phyloP scores from a whole-genome alignment of 2,113 vertebrate species.

The Entomyzon cyanotis region DNA sequence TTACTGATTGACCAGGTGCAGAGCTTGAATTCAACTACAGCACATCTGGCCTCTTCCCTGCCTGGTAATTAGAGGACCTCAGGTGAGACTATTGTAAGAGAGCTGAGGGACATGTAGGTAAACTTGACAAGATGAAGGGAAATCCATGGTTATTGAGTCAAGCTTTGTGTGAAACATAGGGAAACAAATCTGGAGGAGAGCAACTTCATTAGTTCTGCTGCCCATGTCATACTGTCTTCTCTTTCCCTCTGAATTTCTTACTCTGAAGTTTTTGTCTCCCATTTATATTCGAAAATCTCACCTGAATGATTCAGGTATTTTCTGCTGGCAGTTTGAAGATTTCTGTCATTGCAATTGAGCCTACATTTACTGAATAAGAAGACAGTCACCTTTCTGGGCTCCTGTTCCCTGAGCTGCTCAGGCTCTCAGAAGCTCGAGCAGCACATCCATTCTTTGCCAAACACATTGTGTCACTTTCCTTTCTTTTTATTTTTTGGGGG shows the following conservation, averaged over 20 bases:
- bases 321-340: neutral
- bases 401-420: neutral
- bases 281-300: slow-evolving; percentile 21
- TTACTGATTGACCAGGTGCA: neutral
- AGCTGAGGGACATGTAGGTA: neutral
- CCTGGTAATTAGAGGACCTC: neutral
- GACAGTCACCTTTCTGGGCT: neutral
- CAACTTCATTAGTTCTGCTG: neutral
- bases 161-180: neutral
- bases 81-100: neutral
- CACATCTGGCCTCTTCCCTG: neutral
- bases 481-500: neutral
- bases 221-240: neutral
- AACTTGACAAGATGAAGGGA: neutral
- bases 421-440: neutral
- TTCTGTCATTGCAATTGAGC: neutral
- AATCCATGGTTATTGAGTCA: neutral
- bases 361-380: neutral
- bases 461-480: neutral
- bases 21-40: neutral
- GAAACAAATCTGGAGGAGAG: neutral
- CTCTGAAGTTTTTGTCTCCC: neutral
- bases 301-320: neutral
- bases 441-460: neutral
- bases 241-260: neutral